phyloP scores from a whole-genome alignment of 2,113 vertebrate genomes.

The Psilopsiagon aurifrons region DNA sequence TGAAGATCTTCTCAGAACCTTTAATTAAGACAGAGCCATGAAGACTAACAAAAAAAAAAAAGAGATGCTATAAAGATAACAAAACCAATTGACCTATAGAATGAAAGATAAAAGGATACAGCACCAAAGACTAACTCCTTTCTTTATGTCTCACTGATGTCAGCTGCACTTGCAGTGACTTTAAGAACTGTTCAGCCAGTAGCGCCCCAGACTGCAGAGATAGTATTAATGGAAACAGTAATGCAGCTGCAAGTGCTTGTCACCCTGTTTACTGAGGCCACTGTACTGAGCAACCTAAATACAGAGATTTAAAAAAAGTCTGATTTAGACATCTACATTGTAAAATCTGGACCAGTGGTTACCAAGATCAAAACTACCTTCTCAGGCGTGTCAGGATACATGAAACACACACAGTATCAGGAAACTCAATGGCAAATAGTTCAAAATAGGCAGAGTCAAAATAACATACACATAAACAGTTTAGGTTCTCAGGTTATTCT shows the following conservation, averaged over 20 bases:
- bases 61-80: not conserved
- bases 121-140: not conserved
- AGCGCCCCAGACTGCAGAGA: not conserved
- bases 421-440: not conserved
- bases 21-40: not conserved
- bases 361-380: not conserved
- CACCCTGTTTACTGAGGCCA: not conserved
- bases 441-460: not conserved
- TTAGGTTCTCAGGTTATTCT: not conserved
- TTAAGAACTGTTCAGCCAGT: not conserved
- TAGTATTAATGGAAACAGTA: not conserved
- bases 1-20: not conserved
- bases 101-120: not conserved
- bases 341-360: slow-evolving; percentile 6
- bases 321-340: not conserved
- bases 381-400: not conserved
- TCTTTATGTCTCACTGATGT: not conserved
- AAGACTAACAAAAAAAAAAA: not conserved
- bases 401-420: not conserved
- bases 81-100: not conserved
- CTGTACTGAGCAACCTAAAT: not conserved
- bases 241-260: not conserved
- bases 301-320: not conserved
- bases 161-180: not conserved
- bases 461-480: rapidly evolving